A percentile compares a stretch with the other conserved stretches of the same genome.
These are phyloP conservation scores for Cephus pulcher DNA, from an alignment of 2,888 invertebrate genomes.

Conservation along the genomic window DNA sequence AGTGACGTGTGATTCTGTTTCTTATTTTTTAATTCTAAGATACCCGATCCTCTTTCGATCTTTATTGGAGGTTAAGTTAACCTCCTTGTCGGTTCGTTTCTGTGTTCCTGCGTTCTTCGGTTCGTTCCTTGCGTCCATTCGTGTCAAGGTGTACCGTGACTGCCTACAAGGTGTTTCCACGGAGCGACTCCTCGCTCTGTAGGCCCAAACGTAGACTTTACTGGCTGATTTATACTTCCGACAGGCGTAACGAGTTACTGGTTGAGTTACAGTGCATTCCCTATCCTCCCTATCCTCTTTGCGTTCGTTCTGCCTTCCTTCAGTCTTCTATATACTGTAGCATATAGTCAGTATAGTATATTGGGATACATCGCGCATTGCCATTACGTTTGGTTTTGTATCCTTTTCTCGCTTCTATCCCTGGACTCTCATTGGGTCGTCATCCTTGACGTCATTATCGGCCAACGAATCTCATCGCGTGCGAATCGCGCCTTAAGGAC, in stretches of 20 bases:
- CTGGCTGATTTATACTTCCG: constrained; percentile 61
- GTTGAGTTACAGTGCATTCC: not conserved
- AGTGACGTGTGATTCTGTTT: constrained; percentile 21
- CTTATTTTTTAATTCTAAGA: not conserved
- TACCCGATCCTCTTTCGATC: not conserved
- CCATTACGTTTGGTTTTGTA: not conserved
- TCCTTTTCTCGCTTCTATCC: not conserved
- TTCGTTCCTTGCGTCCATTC: not conserved
- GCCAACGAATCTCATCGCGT: not conserved
- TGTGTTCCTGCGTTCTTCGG: not conserved
- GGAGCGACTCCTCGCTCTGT: constrained; percentile 5
- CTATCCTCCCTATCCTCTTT: not conserved
- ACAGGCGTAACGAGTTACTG: constrained; percentile 56
- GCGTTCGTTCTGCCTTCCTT: not conserved
- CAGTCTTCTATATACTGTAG: not conserved
- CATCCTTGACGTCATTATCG: not conserved
- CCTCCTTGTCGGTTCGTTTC: not conserved
- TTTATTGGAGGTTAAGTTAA: not conserved
- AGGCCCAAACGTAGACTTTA: constrained; percentile 6
- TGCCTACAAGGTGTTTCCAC: constrained; percentile 4
- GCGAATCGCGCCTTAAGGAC: not conserved
- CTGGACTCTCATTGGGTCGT: not conserved
- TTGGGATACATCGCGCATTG: not conserved
- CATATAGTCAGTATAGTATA: not conserved
- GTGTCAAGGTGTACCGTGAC: constrained; percentile 23